These are phyloP conservation scores for Nettapus auritus DNA, from an alignment of 2,113 vertebrate genomes.

Conservation along the genomic window DNA sequence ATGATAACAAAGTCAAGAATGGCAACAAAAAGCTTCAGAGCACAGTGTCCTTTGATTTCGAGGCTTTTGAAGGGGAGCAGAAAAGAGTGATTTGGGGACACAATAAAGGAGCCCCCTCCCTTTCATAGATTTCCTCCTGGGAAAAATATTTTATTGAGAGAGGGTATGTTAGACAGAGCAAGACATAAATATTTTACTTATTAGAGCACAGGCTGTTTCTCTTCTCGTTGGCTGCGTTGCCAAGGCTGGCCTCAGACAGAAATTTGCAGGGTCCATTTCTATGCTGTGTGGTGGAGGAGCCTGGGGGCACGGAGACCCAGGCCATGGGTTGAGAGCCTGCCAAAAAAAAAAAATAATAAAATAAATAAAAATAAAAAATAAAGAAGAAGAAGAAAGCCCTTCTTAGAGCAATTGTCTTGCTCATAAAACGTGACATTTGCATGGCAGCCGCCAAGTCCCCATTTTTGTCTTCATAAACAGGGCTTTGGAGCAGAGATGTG, in stretches of 20 bases:
- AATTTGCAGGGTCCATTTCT: slow-evolving; percentile 42
- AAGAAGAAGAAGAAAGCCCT: background rate
- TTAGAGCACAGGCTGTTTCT: slow-evolving; percentile 71
- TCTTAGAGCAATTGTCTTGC: background rate
- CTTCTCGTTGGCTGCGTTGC: background rate
- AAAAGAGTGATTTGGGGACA: slow-evolving; percentile 31
- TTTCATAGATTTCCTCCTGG: slow-evolving; percentile 45
- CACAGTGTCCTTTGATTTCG: slow-evolving; percentile 1
- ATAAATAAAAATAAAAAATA: background rate
- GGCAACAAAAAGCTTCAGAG: slow-evolving; percentile 7
- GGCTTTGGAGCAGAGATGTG: slow-evolving; percentile 17
- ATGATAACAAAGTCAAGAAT: slow-evolving; percentile 37
- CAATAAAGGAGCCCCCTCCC: slow-evolving; percentile 1
- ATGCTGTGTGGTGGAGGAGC: background rate
- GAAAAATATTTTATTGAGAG: slow-evolving; percentile 67
- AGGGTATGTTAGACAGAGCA: slow-evolving; percentile 60
- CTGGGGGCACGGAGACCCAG: background rate
- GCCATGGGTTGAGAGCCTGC: background rate
- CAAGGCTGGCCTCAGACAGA: slow-evolving; percentile 44
- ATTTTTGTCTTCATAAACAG: slow-evolving; percentile 24
- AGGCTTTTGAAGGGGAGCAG: background rate
- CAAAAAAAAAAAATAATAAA: background rate
- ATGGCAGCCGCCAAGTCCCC: background rate
- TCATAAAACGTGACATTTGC: slow-evolving; percentile 25
- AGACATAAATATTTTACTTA: slow-evolving; percentile 72